These are phyloP conservation scores for Noctua janthe DNA, from an alignment of 2,888 invertebrate species.

Conservation along the genomic window DNA sequence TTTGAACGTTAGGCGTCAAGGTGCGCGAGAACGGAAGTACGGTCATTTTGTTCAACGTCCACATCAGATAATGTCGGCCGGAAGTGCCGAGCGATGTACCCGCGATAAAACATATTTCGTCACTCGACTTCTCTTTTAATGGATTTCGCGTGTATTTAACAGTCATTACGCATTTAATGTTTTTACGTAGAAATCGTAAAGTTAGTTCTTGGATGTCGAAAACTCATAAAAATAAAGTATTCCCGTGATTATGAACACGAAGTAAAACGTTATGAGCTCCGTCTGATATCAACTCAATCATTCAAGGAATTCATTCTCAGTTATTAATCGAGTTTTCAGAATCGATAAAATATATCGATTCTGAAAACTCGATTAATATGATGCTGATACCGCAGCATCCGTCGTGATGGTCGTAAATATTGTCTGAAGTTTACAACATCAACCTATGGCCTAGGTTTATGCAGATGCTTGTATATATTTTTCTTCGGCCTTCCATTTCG, in stretches of 20 bases:
- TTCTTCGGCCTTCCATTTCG: not conserved
- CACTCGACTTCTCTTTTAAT: conserved; percentile 59
- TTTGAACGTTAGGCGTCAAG: conserved; percentile 58
- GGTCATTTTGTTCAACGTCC: conserved; percentile 67
- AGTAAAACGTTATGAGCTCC: conserved; percentile 42
- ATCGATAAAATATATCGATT: conserved; percentile 48
- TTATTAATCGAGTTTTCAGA: conserved; percentile 59
- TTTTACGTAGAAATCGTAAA: conserved; percentile 62
- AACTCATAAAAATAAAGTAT: conserved; percentile 62
- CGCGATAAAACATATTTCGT: conserved; percentile 63
- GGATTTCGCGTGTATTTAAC: conserved; percentile 64
- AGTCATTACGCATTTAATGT: conserved; percentile 59
- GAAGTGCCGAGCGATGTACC: conserved; percentile 68
- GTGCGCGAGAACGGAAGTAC: conserved; percentile 68
- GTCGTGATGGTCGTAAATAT: conserved; percentile 11
- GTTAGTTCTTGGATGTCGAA: conserved; percentile 54
- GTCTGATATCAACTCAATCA: conserved; percentile 41
- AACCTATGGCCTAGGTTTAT: not conserved
- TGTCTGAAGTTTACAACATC: not conserved
- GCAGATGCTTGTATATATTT: not conserved
- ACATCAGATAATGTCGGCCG: conserved; percentile 71
- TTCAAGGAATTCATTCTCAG: conserved; percentile 52
- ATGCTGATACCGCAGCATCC: conserved; percentile 36
- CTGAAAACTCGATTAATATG: conserved; percentile 2
- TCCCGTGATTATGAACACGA: conserved; percentile 55